A percentile compares a stretch with the other conserved stretches of the same genome.
Evolutionary conservation across 1,140 invertebrate species (phyloP).

Genomic region (Sycobia sp.): DNA sequence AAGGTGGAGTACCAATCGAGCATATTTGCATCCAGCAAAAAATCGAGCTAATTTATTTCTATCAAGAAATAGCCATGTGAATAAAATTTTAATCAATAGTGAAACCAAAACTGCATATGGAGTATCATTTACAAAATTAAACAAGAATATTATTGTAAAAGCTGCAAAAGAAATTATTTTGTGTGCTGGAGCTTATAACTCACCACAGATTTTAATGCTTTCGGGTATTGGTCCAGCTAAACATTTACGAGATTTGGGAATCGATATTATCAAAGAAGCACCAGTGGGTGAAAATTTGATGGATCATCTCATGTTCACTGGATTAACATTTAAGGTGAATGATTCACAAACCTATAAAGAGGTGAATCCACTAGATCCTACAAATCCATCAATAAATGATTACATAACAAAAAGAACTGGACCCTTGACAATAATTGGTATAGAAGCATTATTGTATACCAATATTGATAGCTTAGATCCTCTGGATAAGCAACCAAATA

Average conservation of each 20-base stretch:
- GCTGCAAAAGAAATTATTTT: constrained; percentile 69
- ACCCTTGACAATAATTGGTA: too few relatives aligned
- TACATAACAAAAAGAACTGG: background rate
- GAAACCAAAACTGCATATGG: constrained; percentile 63
- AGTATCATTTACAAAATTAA: constrained; percentile 58
- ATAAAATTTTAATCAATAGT: constrained; percentile 60
- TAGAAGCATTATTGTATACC: background rate
- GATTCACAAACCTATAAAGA: background rate
- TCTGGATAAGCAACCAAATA: background rate
- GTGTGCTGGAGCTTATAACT: constrained; percentile 72
- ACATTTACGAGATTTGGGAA: constrained; percentile 59
- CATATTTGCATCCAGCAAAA: constrained; percentile 72
- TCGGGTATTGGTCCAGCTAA: constrained; percentile 68
- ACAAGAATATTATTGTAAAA: constrained; percentile 34
- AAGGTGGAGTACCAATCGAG: constrained; percentile 70
- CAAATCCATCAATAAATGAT: background rate
- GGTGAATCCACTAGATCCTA: background rate
- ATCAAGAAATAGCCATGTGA: constrained; percentile 28
- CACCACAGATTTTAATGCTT: constrained; percentile 75
- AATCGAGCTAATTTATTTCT: constrained; percentile 72
- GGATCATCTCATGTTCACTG: constrained; percentile 54
- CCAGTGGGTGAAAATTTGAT: constrained; percentile 68
- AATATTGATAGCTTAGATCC: background rate
- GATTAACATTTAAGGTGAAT: constrained; percentile 20
- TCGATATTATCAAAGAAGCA: constrained; percentile 55